These are phyloP conservation scores for Apteryx owenii DNA, from an alignment of 2,113 vertebrate genomes.

Conservation along the genomic window DNA sequence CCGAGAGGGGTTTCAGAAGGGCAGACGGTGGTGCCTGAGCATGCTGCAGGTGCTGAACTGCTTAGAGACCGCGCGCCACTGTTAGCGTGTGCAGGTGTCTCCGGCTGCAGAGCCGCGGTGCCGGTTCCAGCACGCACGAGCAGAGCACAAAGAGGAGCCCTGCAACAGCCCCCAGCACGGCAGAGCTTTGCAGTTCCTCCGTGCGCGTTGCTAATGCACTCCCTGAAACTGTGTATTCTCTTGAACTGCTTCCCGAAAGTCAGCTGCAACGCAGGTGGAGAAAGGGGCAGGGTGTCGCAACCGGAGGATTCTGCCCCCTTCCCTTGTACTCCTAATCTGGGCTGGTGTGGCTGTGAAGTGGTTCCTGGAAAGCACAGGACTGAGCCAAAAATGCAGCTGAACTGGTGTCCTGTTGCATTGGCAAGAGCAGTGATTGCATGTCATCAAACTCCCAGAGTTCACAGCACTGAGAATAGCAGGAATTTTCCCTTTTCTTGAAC, in stretches of 20 bases:
- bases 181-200: background rate
- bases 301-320: background rate
- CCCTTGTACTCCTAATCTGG: background rate
- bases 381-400: constrained; percentile 49
- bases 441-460: background rate
- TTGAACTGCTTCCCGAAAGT: background rate
- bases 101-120: background rate
- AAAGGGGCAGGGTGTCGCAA: background rate
- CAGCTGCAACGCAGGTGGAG: background rate
- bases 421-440: constrained; percentile 6
- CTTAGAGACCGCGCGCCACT: background rate
- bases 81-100: background rate
- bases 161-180: fast-evolving
- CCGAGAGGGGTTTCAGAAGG: background rate
- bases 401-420: constrained; percentile 52
- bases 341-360: background rate
- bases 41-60: background rate
- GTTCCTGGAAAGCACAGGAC: constrained; percentile 52
- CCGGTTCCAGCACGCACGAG: background rate
- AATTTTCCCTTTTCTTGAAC: constrained; percentile 6
- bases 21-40: background rate
- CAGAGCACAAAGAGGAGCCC: background rate
- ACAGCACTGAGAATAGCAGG: background rate
- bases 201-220: fast-evolving
- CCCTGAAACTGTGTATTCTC: fast-evolving